Evolutionary conservation across 2,113 vertebrate genomes (phyloP).

Genomic region (Theristicus caerulescens): DNA sequence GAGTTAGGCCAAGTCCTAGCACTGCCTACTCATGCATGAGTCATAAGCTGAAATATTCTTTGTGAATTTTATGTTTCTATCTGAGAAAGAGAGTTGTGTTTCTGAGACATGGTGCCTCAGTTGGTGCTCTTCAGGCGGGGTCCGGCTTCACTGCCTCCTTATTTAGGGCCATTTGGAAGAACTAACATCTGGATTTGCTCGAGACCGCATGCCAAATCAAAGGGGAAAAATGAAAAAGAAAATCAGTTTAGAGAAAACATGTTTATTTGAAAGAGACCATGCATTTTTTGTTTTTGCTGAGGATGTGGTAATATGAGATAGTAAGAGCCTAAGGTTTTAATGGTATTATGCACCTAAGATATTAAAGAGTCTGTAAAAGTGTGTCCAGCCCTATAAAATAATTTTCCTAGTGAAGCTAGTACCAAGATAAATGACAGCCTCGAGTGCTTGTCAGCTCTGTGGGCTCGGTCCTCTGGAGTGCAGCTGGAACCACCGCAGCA

Average conservation of each 20-base stretch:
- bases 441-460: not conserved
- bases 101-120: not conserved
- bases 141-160: not conserved
- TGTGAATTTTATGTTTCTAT: not conserved
- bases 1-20: not conserved
- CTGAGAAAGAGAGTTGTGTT: not conserved
- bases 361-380: not conserved
- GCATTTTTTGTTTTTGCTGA: not conserved
- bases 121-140: not conserved
- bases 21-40: rapidly evolving
- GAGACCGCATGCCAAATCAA: not conserved
- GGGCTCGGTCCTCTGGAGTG: not conserved
- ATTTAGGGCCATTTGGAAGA: not conserved
- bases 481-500: not conserved
- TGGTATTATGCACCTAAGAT: not conserved
- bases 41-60: not conserved
- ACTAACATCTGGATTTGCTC: not conserved
- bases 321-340: not conserved
- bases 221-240: not conserved
- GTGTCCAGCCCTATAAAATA: not conserved
- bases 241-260: not conserved
- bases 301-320: not conserved
- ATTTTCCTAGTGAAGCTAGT: not conserved
- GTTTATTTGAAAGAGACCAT: not conserved
- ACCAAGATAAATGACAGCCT: slow-evolving; percentile 9